Base-by-base conservation (phyloP, 1,140 invertebrate genomes). In the Agrilus planipennis region DNA sequence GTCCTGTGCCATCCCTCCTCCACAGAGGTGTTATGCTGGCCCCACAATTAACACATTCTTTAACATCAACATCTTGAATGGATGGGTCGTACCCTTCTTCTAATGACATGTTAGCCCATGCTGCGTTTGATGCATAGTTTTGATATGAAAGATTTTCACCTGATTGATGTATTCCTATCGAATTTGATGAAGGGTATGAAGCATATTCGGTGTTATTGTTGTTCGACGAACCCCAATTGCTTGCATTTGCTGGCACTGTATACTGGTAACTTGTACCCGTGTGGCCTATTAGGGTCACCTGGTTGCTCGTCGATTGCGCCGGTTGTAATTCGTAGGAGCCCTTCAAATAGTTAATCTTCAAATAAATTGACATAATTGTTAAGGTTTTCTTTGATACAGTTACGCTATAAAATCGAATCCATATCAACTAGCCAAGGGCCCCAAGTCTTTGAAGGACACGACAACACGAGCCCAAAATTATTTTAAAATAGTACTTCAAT, bases 31-130 rank as follows among this genome's bases (percentile, higher is more conserved):
- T 91, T 20, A 78, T 76, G 34, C 76, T 84, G 3, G 81, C 80
- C 4, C 83, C 85, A 62, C 90, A 94, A 65, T 91, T 90, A 22
- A 88, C 83, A 60, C 90, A 95, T 68, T 81, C 90, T 67, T 75
- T 88, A 41, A 71, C 72, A 58, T 80, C 83, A 30, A 64, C 65
- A 59, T 65, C 64, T 44, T 60, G 60, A 28, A 44, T 39, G 28
- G 39, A n/a, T 18, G 25, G n/a, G 1, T 41, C 40, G 31, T 41
- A 41, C n/a, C 31, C 22, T 11, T 41, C 40, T 25, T 41, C 40
- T 19, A 34, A 25, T 15, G 5, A 21, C 3, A 11, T 11, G 4
- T 7, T 21, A 7, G 34, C 2, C 3, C 19, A 6, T 7, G 23
- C 12, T 12, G 23, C 23, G 3, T 11, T 21, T 6, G 7, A 5